Conservation (phyloP, 1,140 invertebrate genomes). For the Pomacea maculata region DNA sequence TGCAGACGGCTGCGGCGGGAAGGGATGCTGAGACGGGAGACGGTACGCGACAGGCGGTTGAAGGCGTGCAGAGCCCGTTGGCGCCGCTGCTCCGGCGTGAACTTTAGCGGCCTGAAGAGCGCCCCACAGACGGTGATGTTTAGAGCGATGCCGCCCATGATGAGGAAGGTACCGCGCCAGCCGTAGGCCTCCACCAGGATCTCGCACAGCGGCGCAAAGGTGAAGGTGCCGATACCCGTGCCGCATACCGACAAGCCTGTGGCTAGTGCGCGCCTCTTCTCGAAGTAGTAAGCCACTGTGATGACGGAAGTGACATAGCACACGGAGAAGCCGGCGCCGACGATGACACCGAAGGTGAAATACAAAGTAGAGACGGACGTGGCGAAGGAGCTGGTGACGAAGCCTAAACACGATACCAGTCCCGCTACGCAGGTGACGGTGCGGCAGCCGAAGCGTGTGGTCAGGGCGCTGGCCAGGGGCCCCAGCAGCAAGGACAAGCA, state of each 20-base stretch:
- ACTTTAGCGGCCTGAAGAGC: slow-evolving; percentile 79
- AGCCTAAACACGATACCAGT: slow-evolving; percentile 78
- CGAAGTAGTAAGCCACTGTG: slow-evolving; percentile 90
- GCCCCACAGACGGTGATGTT: slow-evolving; percentile 81
- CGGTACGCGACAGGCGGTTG: slow-evolving; percentile 30
- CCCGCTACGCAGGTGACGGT: slow-evolving; percentile 80
- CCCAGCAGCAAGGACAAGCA: slow-evolving; percentile 74
- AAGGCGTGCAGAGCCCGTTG: slow-evolving; percentile 47
- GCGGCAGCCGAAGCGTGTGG: slow-evolving; percentile 84
- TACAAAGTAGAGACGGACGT: slow-evolving; percentile 72
- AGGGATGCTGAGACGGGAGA: slow-evolving; percentile 27
- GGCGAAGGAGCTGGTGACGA: slow-evolving; percentile 78
- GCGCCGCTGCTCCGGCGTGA: slow-evolving; percentile 47
- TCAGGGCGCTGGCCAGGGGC: slow-evolving; percentile 87
- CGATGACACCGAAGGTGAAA: slow-evolving; percentile 85
- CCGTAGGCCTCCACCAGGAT: slow-evolving; percentile 58
- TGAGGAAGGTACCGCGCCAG: slow-evolving; percentile 74
- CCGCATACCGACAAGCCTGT: slow-evolving; percentile 82
- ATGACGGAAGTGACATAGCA: slow-evolving; percentile 79
- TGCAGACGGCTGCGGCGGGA: slow-evolving; percentile 25
- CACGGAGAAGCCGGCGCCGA: slow-evolving; percentile 86
- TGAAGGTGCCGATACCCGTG: slow-evolving; percentile 63
- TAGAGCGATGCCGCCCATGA: slow-evolving; percentile 82
- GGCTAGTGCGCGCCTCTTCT: slow-evolving; percentile 87
- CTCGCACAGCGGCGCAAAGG: slow-evolving; percentile 59